Percentiles rank a stretch among this genome's conserved stretches.
Conservation (phyloP, 2,888 invertebrate species). For the Lasioglossum morio region DNA sequence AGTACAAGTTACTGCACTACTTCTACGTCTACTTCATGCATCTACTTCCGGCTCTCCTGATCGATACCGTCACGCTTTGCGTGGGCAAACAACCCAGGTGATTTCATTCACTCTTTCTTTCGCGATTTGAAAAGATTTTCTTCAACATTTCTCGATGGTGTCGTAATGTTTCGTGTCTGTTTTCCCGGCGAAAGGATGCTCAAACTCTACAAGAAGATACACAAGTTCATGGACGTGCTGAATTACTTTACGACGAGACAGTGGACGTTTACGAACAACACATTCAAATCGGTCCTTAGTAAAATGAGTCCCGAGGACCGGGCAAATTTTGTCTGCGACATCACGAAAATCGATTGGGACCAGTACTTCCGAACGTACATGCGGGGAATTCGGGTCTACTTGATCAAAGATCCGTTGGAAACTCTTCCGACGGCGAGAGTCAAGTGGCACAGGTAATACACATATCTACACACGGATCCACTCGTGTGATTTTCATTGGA, state of each 20-base stretch:
- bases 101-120: background rate
- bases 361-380: slow-evolving; percentile 89
- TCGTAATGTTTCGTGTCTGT: background rate
- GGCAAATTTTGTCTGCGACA: slow-evolving; percentile 90
- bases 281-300: slow-evolving; percentile 87
- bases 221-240: slow-evolving; percentile 90
- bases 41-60: slow-evolving; percentile 87
- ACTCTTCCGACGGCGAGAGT: slow-evolving; percentile 88
- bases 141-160: no score
- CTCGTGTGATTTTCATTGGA: background rate
- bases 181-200: slow-evolving; percentile 87
- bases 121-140: background rate
- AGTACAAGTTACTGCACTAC: slow-evolving; percentile 86
- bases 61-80: slow-evolving; percentile 86
- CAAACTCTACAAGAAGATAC: slow-evolving; percentile 90
- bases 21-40: slow-evolving; percentile 88
- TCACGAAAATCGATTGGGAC: slow-evolving; percentile 91
- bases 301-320: slow-evolving; percentile 87
- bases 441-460: slow-evolving; percentile 86
- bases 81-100: slow-evolving; percentile 89
- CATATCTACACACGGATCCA: background rate
- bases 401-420: slow-evolving; percentile 92
- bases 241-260: slow-evolving; percentile 92
- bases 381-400: slow-evolving; percentile 90
- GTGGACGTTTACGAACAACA: slow-evolving; percentile 90